A percentile compares a stretch with the other conserved stretches of the same genome.
Conservation (phyloP, 1,140 invertebrate genomes). For the Steinernema khuongi region DNA sequence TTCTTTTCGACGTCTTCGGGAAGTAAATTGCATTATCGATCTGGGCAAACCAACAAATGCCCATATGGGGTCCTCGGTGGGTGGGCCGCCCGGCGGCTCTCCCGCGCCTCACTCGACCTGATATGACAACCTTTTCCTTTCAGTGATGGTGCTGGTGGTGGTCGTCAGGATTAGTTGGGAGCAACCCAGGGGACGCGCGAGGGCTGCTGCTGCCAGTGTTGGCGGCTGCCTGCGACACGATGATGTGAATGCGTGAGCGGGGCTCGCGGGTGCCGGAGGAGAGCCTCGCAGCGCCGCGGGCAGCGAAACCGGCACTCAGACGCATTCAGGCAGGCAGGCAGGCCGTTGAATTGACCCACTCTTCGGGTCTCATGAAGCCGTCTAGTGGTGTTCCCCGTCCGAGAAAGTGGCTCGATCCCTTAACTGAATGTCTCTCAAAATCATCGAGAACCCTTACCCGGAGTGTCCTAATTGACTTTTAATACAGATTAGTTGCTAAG, state of each 20-base stretch:
- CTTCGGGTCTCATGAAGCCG: neutral
- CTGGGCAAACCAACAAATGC: conserved; percentile 15
- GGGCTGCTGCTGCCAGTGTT: conserved; percentile 5
- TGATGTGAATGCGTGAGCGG: neutral
- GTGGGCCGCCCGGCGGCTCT: neutral
- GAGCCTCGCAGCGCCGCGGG: neutral
- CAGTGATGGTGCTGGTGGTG: neutral
- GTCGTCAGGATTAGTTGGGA: conserved; percentile 7
- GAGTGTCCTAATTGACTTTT: neutral
- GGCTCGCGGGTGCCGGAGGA: neutral
- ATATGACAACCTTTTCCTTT: conserved; percentile 12
- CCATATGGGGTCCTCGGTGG: conserved; percentile 7
- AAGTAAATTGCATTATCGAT: conserved; percentile 17
- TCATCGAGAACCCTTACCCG: too few species aligned
- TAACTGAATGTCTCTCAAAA: neutral
- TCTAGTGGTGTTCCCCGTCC: neutral
- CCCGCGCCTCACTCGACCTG: conserved; percentile 11
- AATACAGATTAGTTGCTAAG: neutral
- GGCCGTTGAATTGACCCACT: neutral
- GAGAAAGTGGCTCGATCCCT: neutral
- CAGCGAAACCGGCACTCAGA: neutral
- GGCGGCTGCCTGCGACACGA: conserved; percentile 3
- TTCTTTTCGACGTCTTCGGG: conserved; percentile 1
- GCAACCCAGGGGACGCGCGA: conserved; percentile 10
- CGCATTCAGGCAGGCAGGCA: neutral